These are phyloP conservation scores for Oryctes rhinoceros DNA, from an alignment of 1,140 invertebrate genomes.

Conservation along the genomic window DNA sequence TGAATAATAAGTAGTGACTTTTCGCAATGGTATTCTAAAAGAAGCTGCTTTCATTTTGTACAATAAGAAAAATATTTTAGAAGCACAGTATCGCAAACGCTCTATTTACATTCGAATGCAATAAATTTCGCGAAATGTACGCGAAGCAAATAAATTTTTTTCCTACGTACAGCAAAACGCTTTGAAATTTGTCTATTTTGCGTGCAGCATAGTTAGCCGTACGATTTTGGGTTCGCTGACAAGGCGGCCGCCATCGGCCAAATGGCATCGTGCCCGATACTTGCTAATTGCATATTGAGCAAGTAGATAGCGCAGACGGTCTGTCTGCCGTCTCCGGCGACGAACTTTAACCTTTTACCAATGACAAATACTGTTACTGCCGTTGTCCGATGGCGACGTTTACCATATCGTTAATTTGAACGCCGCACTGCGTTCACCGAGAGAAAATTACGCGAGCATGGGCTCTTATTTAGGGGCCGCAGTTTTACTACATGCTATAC, in stretches of 20 bases:
- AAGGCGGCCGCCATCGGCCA: not conserved
- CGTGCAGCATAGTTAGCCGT: not conserved
- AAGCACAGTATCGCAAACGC: no score
- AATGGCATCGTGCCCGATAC: constrained; percentile 33
- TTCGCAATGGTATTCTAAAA: no score
- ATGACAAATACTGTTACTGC: not conserved
- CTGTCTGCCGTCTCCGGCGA: not conserved
- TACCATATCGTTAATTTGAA: not conserved
- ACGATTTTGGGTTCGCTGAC: not conserved
- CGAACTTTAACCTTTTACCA: constrained; percentile 12
- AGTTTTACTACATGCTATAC: not conserved
- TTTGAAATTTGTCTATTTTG: not conserved
- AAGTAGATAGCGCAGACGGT: not conserved
- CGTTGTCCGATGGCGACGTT: not conserved
- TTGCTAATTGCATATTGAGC: constrained; percentile 16
- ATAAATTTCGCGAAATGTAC: no score
- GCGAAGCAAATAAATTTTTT: no score
- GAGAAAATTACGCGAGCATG: not conserved
- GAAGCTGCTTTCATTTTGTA: no score
- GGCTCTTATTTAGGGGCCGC: not conserved
- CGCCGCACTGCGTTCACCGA: not conserved
- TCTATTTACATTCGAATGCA: no score
- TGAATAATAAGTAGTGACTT: no score
- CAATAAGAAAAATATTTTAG: no score
- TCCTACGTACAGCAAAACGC: no score